Evolutionary conservation across 2,888 invertebrate species (phyloP).

Genomic region (Amblyjoppa fuscipennis): DNA sequence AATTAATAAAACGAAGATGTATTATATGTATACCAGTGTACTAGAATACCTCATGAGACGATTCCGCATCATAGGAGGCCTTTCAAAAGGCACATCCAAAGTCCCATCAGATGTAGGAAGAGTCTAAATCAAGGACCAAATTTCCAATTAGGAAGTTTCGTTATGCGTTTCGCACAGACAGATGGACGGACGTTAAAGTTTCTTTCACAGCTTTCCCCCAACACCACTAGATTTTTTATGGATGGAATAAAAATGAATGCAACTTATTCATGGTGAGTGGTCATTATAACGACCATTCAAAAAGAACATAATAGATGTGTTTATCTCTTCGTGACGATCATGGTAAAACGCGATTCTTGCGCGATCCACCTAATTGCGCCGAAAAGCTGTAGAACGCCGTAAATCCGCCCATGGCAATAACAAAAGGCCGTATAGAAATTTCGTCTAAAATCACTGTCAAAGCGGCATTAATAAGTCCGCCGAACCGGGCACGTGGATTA

Average conservation of each 20-base stretch:
- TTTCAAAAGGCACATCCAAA: neutral
- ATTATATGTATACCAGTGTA: too few species aligned
- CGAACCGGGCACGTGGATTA: slow-evolving; percentile 5
- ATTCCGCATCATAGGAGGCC: neutral
- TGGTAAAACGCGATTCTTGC: neutral
- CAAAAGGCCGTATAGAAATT: neutral
- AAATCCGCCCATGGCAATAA: neutral
- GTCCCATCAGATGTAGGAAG: too few species aligned
- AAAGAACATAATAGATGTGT: neutral
- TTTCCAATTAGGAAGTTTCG: neutral
- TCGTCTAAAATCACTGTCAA: neutral
- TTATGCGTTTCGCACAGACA: neutral
- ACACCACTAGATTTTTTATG: neutral
- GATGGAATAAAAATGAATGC: neutral
- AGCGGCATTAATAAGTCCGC: neutral
- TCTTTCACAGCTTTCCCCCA: neutral
- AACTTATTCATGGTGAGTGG: neutral
- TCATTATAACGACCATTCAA: neutral
- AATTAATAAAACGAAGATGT: too few species aligned
- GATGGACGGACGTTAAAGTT: neutral
- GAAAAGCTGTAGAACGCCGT: neutral
- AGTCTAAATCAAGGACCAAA: too few species aligned
- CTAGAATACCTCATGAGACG: too few species aligned
- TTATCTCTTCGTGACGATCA: neutral
- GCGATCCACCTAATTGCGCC: neutral